Base-by-base conservation (phyloP, 2,113 vertebrate species). In the Phocoena phocoena region DNA sequence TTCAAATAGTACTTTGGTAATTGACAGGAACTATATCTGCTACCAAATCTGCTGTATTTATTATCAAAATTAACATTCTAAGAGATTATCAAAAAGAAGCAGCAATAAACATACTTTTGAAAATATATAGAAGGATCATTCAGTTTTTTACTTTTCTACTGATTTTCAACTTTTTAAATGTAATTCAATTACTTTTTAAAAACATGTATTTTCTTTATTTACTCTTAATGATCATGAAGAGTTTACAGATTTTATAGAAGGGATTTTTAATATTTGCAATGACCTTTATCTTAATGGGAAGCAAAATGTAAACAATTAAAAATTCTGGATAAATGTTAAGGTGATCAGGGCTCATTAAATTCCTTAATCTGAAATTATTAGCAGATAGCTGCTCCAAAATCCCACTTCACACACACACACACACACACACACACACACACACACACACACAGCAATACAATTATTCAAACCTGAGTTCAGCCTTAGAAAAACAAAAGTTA, bases 401-500 rank as follows among this genome's bases (percentile, higher is more conserved):
- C 55, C 28, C 4, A 33, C n/a, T 74, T 25, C 28, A 84, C 8
- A 86, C 3, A 86, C 36, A 18, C 13, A 62, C 55, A 63, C 11
- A 28, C 13, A 62, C 55, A 63, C 10, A 28, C 17, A 38, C 20
- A 71, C 23, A 41, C 55, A 47, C n/a, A 44, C 60, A 70, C 41
- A 41, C 5, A 33, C 15, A 79, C 25, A 53, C 63, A 58, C 9
- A 47, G 28, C 53, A 62, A 83, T 31, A 33, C 25, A 90, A 18
- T 77, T 47, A 26, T 36, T 82, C 67, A 86, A 73, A 79, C 15
- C 36, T 68, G 63, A 85, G 38, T 47, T 95, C 31, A 93, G 71
- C 7, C 68, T 80, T 82, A 83, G 68, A 83, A 90, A 79, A 92
- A 41, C 62, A 96, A 90, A 88, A 92, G 83, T 74, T 88, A 95